Conservation (phyloP, 1,140 invertebrate species). For the Danaus melanippus region DNA sequence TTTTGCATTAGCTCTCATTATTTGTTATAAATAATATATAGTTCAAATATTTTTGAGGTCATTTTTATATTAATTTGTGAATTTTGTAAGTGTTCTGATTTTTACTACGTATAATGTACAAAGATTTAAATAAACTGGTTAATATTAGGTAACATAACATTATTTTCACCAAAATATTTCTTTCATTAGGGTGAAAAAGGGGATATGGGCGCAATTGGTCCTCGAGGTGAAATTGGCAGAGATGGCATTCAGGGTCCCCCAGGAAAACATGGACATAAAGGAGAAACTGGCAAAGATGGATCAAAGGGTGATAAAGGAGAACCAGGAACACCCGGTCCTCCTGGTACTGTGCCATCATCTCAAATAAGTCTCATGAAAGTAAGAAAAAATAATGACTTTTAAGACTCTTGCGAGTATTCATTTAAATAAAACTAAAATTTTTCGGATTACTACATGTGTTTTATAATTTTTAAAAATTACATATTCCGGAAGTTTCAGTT, state of each 20-base stretch:
- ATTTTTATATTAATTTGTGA: too few species aligned
- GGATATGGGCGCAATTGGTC: constrained; percentile 7
- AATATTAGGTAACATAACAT: too few species aligned
- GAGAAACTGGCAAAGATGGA: constrained; percentile 31
- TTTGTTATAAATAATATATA: too few species aligned
- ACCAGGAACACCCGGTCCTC: constrained; percentile 31
- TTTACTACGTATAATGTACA: too few species aligned
- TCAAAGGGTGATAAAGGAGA: constrained; percentile 40
- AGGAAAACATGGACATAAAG: constrained; percentile 32
- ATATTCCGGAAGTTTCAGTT: not conserved
- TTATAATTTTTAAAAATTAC: not conserved
- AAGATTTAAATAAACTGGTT: too few species aligned
- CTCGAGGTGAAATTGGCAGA: constrained; percentile 5
- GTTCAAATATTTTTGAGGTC: too few species aligned
- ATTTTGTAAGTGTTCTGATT: too few species aligned
- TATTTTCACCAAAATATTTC: too few species aligned
- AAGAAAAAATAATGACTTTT: constrained; percentile 5
- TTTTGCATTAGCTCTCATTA: too few species aligned
- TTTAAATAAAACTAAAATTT: too few species aligned
- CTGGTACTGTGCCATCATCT: constrained; percentile 32
- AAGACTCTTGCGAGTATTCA: too few species aligned
- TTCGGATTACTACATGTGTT: not conserved
- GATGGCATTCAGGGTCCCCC: constrained; percentile 31
- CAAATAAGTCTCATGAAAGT: constrained; percentile 40
- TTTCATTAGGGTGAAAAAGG: too few species aligned